These are phyloP conservation scores for Psammodynastes pulverulentus DNA, from an alignment of 2,113 vertebrate genomes.

Conservation along the genomic window DNA sequence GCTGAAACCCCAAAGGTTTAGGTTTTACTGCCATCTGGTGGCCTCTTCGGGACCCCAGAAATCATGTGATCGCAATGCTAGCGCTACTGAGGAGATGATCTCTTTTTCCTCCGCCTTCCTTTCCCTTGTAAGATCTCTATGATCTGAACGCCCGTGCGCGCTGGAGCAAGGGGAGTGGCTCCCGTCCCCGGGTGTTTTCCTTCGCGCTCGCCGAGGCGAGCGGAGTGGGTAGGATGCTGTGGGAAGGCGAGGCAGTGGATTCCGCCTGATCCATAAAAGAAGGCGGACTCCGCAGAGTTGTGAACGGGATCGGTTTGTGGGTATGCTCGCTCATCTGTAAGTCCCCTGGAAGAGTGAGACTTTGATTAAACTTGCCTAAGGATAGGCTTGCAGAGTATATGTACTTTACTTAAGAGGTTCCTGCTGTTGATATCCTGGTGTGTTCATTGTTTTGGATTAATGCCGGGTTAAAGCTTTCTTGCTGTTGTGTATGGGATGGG, in stretches of 20 bases:
- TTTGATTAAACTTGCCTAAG: background rate
- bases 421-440: background rate
- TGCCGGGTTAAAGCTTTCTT: background rate
- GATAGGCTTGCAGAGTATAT: background rate
- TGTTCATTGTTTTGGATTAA: background rate
- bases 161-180: background rate
- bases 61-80: background rate
- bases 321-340: background rate
- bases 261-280: background rate
- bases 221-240: background rate
- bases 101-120: background rate
- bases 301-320: background rate
- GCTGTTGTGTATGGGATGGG: background rate
- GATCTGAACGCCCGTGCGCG: constrained; percentile 13
- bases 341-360: background rate
- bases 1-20: background rate
- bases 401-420: background rate
- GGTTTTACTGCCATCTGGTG: constrained; percentile 4
- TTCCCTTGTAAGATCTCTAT: constrained; percentile 15
- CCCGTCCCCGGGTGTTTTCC: background rate
- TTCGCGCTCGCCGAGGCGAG: background rate
- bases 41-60: background rate
- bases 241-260: background rate
- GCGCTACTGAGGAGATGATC: background rate
- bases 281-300: background rate